Conservation (phyloP, 2,888 invertebrate genomes). For the Ephialtes manifestator region DNA sequence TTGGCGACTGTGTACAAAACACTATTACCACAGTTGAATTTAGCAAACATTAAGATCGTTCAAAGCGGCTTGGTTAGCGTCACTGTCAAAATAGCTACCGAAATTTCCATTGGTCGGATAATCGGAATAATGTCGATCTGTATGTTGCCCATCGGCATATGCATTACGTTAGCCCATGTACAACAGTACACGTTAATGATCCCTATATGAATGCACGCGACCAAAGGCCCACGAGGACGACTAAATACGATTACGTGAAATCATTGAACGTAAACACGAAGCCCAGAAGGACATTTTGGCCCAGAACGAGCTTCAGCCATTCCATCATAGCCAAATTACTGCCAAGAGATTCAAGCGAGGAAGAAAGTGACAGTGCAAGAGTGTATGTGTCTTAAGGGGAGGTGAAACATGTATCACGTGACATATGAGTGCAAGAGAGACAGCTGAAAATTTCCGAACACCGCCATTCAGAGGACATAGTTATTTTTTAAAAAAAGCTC, state of each 20-base stretch:
- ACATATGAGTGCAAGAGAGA: no score
- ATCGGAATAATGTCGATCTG: neutral
- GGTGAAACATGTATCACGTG: no score
- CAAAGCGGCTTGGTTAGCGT: neutral
- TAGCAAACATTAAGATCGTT: neutral
- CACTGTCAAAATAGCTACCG: slow-evolving; percentile 12
- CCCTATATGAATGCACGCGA: slow-evolving; percentile 8
- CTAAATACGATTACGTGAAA: slow-evolving; percentile 56
- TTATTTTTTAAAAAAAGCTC: no score
- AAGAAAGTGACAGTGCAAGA: neutral
- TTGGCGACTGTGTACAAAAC: neutral
- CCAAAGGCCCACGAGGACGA: slow-evolving; percentile 17
- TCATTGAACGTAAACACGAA: slow-evolving; percentile 59
- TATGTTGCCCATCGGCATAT: neutral
- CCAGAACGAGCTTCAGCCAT: slow-evolving; percentile 11
- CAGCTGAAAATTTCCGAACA: no score
- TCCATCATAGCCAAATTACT: slow-evolving; percentile 18
- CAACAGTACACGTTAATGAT: neutral
- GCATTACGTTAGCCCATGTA: neutral
- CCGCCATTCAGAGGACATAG: no score
- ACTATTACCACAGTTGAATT: neutral
- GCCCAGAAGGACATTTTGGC: slow-evolving; percentile 1
- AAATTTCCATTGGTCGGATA: slow-evolving; percentile 18
- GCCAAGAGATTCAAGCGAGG: slow-evolving; percentile 1
- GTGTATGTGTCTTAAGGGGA: no score